Evolutionary conservation across 2,113 vertebrate species (phyloP), one percentile per base, ranked within the genome.

Genomic region (Chloropsis cyanopogon): DNA sequence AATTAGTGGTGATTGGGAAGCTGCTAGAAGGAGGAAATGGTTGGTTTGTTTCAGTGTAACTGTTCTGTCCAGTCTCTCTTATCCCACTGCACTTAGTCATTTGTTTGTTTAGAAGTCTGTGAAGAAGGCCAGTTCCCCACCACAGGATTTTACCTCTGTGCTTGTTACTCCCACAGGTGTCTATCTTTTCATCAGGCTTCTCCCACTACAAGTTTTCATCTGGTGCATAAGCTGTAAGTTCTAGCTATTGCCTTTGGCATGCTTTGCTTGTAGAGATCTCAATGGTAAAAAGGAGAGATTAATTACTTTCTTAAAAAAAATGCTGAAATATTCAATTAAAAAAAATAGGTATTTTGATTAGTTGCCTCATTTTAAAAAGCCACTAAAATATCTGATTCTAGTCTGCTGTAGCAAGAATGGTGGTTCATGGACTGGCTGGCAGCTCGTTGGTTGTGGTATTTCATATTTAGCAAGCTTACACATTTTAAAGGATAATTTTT

Each of bases 401-500:
- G 12, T 49, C 54, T 92, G 26, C 82, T 78, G 14, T 53, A 65
- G 26, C n/a, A 54, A 49, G 29, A 90, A 21, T 9, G 14, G 1
- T 64, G 53, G n/a, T 82, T 96, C 31, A 46, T 0, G 10, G 91
- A 50, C 90, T 97, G 92, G 87, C 94, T 96, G 96, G 93, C 88
- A 95, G 80, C 70, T 78, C 92, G 93, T 73, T 73, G 57, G 82
- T 83, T 80, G 82, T 86, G 56, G 63, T 95, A 82, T 94, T 96
- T 97, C 29, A 12, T 97, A 57, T 97, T 97, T 95, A 92, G 83
- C 86, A 93, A 82, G 72, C 73, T 93, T 96, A 92, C 56, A 5
- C 22, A 7, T 95, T 95, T 96, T 90, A 97, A 96, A 93, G 46
- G 53, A 42, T 83, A 64, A 12, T 25, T 84, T 88, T 92, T 88